Base-by-base conservation (phyloP, 2,113 vertebrate species). In the Tragelaphus buxtoni region DNA sequence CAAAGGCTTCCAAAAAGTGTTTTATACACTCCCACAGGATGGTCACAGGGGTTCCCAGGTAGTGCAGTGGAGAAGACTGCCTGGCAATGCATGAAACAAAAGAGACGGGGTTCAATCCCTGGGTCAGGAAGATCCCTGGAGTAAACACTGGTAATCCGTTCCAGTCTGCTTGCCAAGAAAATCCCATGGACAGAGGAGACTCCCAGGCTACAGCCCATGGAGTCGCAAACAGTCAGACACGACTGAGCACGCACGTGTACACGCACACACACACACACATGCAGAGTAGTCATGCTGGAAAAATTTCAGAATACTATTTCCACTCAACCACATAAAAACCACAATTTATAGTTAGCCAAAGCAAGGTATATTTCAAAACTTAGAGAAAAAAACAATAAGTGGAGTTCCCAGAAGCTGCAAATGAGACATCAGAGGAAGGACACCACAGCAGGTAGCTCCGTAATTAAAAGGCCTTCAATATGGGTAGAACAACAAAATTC, bases 211-310 rank as follows among this genome's bases (percentile, higher is more conserved):
- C 35, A 69, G 65, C 20, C n/a, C 65, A 6, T 22, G n/a, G 4
- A 72, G n/a, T 39, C 2, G 1, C 65, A 6, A 35, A 69, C 9
- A 69, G 65, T 69, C 18, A 69, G n/a, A 39, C 65, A 39, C 20
- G 9, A 24, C 9, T n/a, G 32, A n/a, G 32, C 32, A 0, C 7
- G 1, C 4, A 0, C 1, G 0, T 8, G 4, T 8, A 0, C 14
- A 1, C 14, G 0, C 17, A 5, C 53, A 2, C 18, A 8, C 18
- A 5, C 65, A 1, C 2, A 26, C 4, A 9, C 45, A 91, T 39
- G 39, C 32, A 55, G 26, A 7, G 92, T 12, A 95, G 14, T 47
- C 56, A 85, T 7, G 42, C 0, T 92, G 20, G 90, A 94, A 89
- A 88, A 88, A 47, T n/a, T 49, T 77, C 20, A 81, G 22, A 96